A percentile compares a stretch with the other conserved stretches of the same genome.
phyloP scores from a whole-genome alignment of 2,113 vertebrate species.

The Monarcha castaneiventris region DNA sequence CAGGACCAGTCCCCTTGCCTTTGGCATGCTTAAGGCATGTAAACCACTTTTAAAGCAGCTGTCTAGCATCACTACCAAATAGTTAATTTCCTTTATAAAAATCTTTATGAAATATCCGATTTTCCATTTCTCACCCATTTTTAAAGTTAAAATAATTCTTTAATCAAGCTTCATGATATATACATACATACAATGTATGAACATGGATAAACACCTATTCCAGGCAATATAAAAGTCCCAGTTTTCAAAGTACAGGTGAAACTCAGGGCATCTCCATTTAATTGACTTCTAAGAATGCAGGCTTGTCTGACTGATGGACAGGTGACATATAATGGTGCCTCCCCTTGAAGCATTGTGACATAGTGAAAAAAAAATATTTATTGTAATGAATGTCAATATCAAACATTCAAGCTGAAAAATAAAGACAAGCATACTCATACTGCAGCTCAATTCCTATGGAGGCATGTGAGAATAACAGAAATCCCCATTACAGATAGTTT shows the following conservation, averaged over 20 bases:
- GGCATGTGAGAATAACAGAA: neutral
- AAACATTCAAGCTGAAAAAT: neutral
- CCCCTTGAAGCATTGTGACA: neutral
- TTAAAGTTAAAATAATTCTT: neutral
- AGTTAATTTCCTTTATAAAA: neutral
- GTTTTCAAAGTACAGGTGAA: neutral
- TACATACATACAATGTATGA: no score
- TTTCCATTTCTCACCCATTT: neutral
- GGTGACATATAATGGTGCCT: neutral
- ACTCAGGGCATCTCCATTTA: neutral
- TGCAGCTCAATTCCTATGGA: neutral
- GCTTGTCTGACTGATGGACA: neutral
- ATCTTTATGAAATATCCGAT: neutral
- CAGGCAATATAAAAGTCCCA: neutral
- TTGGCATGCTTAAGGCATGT: neutral
- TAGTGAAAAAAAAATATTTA: neutral
- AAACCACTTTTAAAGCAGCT: neutral
- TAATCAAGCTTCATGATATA: neutral
- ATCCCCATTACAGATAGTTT: neutral
- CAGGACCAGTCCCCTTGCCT: neutral
- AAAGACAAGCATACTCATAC: neutral
- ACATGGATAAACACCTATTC: neutral
- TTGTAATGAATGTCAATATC: neutral
- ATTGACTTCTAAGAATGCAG: neutral
- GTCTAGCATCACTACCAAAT: neutral